Conservation (phyloP, 92 coral and sea anemone species). For the Bergia sp. region DNA sequence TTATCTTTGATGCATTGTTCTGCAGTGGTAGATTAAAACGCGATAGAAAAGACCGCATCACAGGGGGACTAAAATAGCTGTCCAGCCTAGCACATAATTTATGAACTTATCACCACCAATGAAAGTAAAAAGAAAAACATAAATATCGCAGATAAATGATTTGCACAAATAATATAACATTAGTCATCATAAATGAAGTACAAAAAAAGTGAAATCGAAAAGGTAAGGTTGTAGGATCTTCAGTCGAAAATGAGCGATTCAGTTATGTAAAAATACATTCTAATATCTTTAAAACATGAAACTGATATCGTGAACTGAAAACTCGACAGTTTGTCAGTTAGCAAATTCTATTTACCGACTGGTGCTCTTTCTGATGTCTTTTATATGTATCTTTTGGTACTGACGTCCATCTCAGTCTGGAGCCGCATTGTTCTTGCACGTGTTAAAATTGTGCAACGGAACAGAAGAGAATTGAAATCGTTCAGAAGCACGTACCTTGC, state of each 20-base stretch:
- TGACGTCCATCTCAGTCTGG: background rate
- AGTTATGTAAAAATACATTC: background rate
- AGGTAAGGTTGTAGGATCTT: background rate
- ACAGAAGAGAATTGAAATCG: background rate
- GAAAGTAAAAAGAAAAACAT: background rate
- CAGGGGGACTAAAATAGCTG: background rate
- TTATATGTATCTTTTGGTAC: background rate
- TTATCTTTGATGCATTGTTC: slow-evolving; percentile 24
- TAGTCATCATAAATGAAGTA: background rate
- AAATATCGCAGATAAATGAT: no score
- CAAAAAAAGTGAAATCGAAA: background rate
- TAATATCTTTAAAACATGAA: background rate
- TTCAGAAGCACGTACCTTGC: background rate
- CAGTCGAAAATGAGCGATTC: background rate
- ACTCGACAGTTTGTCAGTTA: no score
- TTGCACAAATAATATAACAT: no score
- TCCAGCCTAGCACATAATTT: background rate
- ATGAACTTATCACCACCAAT: background rate
- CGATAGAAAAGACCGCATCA: background rate
- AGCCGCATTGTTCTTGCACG: background rate
- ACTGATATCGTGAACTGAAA: background rate
- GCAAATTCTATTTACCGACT: background rate
- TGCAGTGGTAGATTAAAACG: slow-evolving; percentile 16
- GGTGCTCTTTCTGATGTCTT: background rate
- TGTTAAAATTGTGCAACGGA: background rate